Evolutionary conservation across 1,140 invertebrate species (phyloP).

Genomic region (Ephestia elutella): DNA sequence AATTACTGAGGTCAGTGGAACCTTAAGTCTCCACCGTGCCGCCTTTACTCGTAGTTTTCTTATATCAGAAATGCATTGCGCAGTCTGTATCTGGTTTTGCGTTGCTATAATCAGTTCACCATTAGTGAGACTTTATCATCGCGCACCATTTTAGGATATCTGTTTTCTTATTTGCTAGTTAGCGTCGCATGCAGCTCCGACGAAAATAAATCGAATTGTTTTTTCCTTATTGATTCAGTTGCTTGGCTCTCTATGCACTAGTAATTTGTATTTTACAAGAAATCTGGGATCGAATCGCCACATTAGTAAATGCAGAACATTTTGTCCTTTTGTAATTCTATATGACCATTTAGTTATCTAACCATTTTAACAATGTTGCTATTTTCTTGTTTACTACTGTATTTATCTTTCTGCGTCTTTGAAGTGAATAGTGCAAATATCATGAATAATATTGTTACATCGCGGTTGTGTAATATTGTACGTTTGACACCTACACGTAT

Average conservation of each 20-base stretch:
- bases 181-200: not conserved
- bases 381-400: too few relatives aligned
- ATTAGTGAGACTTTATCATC: not conserved
- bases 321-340: not conserved
- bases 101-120: not conserved
- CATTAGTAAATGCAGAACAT: too few relatives aligned
- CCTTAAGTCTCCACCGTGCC: too few relatives aligned
- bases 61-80: too few relatives aligned
- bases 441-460: not conserved
- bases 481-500: not conserved
- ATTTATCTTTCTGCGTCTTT: not conserved
- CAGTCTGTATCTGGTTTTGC: not conserved
- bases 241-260: not conserved
- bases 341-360: not conserved
- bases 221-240: not conserved
- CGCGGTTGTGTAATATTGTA: not conserved
- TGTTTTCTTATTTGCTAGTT: not conserved
- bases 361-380: not conserved
- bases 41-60: not conserved
- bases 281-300: too few relatives aligned
- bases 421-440: not conserved
- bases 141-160: not conserved
- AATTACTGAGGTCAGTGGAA: too few relatives aligned
- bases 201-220: not conserved
- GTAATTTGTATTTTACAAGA: too few relatives aligned